phyloP scores from a whole-genome alignment of 2,797 vertebrate genomes.

The Linurgus olivaceus region DNA sequence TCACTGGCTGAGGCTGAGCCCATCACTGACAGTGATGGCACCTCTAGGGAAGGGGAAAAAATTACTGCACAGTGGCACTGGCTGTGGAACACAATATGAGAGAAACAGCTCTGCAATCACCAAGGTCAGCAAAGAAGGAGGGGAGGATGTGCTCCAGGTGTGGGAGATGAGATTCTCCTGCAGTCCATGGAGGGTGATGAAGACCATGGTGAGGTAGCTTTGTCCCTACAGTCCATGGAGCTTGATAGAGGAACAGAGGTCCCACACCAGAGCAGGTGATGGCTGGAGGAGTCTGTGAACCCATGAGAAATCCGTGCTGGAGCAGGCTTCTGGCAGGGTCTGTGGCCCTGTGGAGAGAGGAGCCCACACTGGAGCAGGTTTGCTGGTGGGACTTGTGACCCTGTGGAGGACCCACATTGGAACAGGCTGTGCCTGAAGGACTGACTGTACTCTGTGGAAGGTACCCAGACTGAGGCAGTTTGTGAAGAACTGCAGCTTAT shows the following conservation, averaged over 20 bases:
- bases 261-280: rapidly evolving
- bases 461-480: neutral
- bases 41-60: neutral
- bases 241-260: neutral
- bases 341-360: neutral
- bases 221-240: neutral
- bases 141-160: neutral
- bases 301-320: rapidly evolving
- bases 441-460: neutral
- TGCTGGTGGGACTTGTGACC: neutral
- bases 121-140: neutral
- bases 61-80: neutral
- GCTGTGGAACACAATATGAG: neutral
- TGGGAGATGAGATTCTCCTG: neutral
- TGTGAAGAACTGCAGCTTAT: neutral
- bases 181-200: neutral
- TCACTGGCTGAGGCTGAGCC: neutral
- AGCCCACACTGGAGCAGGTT: neutral
- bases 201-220: neutral
- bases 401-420: neutral
- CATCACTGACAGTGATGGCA: too few relatives aligned
- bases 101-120: neutral
- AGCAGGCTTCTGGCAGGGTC: neutral
- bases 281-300: neutral
- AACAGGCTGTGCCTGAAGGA: neutral